phyloP scores from a whole-genome alignment of 2,797 vertebrate species.

The Sebastolobus altivelis region DNA sequence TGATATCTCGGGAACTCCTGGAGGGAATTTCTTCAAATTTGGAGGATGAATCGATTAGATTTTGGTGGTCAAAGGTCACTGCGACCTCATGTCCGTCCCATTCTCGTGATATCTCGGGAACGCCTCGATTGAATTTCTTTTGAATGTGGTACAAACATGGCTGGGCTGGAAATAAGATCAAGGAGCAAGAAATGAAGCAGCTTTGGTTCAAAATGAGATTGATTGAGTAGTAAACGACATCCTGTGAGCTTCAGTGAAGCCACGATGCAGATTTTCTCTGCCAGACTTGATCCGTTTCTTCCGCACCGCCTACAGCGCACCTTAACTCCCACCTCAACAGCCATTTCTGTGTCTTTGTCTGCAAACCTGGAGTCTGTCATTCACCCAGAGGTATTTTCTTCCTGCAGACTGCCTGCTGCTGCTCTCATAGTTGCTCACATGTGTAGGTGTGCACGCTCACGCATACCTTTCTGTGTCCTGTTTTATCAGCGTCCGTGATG shows the following conservation, averaged over 20 bases:
- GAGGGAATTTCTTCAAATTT: too few species aligned
- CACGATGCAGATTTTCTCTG: not conserved
- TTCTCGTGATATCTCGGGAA: too few species aligned
- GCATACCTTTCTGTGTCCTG: not conserved
- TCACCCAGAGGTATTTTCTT: not conserved
- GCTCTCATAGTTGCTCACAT: conserved; percentile 4
- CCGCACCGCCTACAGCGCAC: conserved; percentile 3
- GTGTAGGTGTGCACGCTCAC: conserved; percentile 8
- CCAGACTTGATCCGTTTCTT: not conserved
- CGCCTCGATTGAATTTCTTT: too few species aligned
- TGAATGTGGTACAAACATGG: too few species aligned
- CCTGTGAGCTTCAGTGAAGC: not conserved
- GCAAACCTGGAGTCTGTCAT: conserved; percentile 4
- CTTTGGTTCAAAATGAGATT: too few species aligned
- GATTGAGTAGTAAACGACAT: not conserved
- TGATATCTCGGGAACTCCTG: too few species aligned
- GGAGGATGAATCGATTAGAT: too few species aligned
- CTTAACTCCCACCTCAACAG: conserved; percentile 25
- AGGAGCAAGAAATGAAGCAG: too few species aligned
- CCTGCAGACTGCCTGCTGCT: conserved; percentile 23
- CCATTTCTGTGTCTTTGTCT: conserved; percentile 38
- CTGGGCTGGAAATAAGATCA: too few species aligned
- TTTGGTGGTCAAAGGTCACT: too few species aligned
- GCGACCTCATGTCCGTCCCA: too few species aligned
- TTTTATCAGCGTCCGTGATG: not conserved